These are phyloP conservation scores for Conops quadrifasciatus DNA, from an alignment of 2,888 invertebrate genomes.

Conservation along the genomic window DNA sequence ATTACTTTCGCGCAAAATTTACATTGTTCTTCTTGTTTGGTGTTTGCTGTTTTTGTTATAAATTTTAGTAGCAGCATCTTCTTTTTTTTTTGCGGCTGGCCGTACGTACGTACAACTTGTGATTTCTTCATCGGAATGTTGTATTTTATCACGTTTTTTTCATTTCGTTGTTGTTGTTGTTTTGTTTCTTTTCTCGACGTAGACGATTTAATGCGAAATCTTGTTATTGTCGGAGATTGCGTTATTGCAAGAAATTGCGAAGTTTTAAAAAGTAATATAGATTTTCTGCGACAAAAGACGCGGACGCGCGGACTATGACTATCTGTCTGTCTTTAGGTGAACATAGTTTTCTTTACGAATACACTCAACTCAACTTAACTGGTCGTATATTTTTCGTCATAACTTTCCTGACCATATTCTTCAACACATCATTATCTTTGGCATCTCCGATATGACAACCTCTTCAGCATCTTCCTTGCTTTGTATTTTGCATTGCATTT, in stretches of 20 bases:
- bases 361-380: no score
- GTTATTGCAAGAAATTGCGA: background rate
- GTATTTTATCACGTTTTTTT: background rate
- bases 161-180: background rate
- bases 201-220: background rate
- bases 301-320: no score
- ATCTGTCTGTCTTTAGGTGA: no score
- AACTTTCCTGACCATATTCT: no score
- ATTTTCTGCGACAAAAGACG: no score
- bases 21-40: conserved; percentile 15
- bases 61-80: conserved; percentile 37
- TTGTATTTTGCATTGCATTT: no score
- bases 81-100: conserved; percentile 27
- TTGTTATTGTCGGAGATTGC: background rate
- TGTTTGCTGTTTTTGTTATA: conserved; percentile 24
- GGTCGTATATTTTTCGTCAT: no score
- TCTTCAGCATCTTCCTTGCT: no score
- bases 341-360: no score
- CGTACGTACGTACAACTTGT: no score
- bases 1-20: conserved; percentile 38
- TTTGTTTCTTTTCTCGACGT: background rate
- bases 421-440: no score
- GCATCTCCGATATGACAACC: no score
- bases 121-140: conserved; percentile 44
- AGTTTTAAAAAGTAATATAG: background rate